These are phyloP conservation scores for Marmota flaviventris DNA, from an alignment of 2,113 vertebrate species.

Conservation along the genomic window DNA sequence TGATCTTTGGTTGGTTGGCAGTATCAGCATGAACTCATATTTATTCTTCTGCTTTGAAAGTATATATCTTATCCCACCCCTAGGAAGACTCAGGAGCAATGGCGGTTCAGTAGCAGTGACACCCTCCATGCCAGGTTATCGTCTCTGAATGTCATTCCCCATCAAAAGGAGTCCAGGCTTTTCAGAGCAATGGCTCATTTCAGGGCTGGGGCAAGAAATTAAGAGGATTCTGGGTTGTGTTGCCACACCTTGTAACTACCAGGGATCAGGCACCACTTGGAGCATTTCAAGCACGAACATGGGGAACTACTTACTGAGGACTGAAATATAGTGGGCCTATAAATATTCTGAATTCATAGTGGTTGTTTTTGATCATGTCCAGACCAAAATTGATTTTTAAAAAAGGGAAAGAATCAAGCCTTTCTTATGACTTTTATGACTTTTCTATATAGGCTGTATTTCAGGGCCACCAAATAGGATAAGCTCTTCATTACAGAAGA, in stretches of 20 bases:
- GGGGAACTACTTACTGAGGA: neutral
- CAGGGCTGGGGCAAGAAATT: neutral
- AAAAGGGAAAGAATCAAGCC: neutral
- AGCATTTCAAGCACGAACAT: neutral
- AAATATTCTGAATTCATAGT: constrained; percentile 29
- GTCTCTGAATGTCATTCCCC: neutral
- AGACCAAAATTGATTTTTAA: neutral
- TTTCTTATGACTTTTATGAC: neutral
- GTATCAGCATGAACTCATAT: neutral
- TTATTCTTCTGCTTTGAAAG: constrained; percentile 13
- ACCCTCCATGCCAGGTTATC: neutral
- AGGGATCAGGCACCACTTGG: neutral
- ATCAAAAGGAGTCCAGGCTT: neutral
- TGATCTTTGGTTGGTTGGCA: neutral
- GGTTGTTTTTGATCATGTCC: neutral
- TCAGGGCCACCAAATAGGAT: constrained; percentile 14
- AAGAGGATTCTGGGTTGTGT: neutral
- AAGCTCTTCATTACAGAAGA: neutral
- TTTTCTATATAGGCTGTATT: neutral
- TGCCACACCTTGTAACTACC: neutral
- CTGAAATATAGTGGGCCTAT: neutral
- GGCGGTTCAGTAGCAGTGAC: neutral
- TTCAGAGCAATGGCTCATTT: neutral
- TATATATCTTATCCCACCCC: neutral
- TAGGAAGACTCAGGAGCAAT: neutral